These are phyloP conservation scores for Sarcophaga bullata DNA, from an alignment of 1,140 invertebrate species.

Conservation along the genomic window DNA sequence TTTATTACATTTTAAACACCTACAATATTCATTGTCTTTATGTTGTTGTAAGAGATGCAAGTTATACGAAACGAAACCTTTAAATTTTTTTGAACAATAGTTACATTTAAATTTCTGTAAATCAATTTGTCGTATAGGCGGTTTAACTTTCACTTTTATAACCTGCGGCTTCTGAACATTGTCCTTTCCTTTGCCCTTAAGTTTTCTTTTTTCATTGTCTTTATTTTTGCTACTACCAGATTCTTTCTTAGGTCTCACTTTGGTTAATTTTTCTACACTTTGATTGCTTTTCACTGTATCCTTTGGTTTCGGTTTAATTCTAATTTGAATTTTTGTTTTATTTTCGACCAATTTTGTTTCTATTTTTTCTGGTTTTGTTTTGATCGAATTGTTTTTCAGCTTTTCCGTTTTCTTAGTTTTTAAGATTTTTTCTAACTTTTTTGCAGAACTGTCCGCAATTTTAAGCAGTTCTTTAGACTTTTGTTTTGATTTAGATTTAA, in stretches of 20 bases:
- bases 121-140: conserved; percentile 37
- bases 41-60: conserved; percentile 32
- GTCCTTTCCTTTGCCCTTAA: conserved; percentile 20
- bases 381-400: background rate
- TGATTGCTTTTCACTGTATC: background rate
- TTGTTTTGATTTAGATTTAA: conserved; percentile 9
- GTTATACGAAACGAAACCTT: conserved; percentile 43
- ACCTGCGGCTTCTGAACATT: background rate
- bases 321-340: background rate
- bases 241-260: background rate
- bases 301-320: conserved; percentile 23
- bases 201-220: background rate
- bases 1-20: conserved; percentile 30
- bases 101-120: conserved; percentile 43
- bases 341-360: background rate
- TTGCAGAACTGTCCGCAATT: background rate
- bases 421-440: background rate
- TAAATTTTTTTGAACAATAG: conserved; percentile 30
- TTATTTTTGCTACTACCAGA: background rate
- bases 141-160: conserved; percentile 43
- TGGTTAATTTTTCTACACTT: background rate
- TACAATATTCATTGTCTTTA: conserved; percentile 1
- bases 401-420: background rate
- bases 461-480: background rate
- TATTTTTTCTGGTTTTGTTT: background rate